Base-by-base conservation (phyloP, 2,888 invertebrate species). In the Sinodicranocentrus sp. region DNA sequence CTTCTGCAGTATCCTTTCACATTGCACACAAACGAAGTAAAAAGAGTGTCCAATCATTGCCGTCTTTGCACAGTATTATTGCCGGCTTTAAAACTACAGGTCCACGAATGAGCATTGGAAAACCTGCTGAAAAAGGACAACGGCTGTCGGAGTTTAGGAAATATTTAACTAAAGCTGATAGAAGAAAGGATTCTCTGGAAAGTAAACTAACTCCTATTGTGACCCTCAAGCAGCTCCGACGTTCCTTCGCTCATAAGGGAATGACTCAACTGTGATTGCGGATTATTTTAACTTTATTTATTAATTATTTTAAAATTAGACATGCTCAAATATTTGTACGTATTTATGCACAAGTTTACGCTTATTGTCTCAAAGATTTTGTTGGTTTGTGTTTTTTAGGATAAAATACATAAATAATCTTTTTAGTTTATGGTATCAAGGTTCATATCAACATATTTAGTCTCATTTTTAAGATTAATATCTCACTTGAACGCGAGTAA, bases 401-500 rank as follows among this genome's bases (percentile, higher is more conserved):
- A 33, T 6, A 10, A 33, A 33, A 33, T 3, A 3, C 33, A 33
- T 3, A 33, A 33, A 6, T 33, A 33, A 10, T 33, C 10, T 6
- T 10, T 33, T 3, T 33, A 10, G 33, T 6, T 33, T 10, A 33
- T 33, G 5, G n/a, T n/a, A n/a, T n/a, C n/a, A n/a, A n/a, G n/a
- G n/a, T n/a, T n/a, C n/a, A n/a, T n/a, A n/a, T n/a, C n/a, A n/a
- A n/a, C n/a, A n/a, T n/a, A n/a, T n/a, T n/a, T n/a, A n/a, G n/a
- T n/a, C n/a, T n/a, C n/a, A n/a, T n/a, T n/a, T 39, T 39, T 13
- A 39, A 13, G 39, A 8, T 8, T 77, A 57, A 70, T 61, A 70
- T 0, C 63, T 59, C 0, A 79, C 43, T 54, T 85, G 85, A 17
- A 80, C 85, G 13, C 84, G 21, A 6, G 67, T 72, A 26, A 77